A percentile compares a stretch with the other conserved stretches of the same genome.
Evolutionary conservation across 2,888 invertebrate genomes (phyloP).

Genomic region (Heliconius cydno): DNA sequence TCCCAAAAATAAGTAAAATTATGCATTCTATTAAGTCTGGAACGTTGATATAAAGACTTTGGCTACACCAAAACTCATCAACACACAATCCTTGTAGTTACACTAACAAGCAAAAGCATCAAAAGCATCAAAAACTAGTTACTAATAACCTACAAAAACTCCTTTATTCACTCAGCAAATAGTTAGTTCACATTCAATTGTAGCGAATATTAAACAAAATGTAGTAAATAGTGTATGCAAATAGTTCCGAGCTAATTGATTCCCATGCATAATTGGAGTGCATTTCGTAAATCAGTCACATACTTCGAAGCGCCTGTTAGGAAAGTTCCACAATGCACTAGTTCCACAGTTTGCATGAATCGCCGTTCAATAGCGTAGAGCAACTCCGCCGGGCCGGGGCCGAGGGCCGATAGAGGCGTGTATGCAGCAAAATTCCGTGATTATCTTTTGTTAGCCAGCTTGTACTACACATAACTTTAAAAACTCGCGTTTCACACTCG

Average conservation of each 20-base stretch:
- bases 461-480: slow-evolving; percentile 35
- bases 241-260: slow-evolving; percentile 35
- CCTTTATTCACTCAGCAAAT: not conserved
- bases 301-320: slow-evolving; percentile 39
- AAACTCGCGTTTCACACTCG: slow-evolving; percentile 35
- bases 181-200: not conserved
- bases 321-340: slow-evolving; percentile 38
- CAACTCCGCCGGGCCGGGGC: slow-evolving; percentile 40
- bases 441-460: slow-evolving; percentile 44
- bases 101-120: not conserved
- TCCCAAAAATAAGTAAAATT: too few relatives aligned
- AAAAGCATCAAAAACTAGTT: not conserved
- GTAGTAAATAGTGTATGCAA: slow-evolving; percentile 18
- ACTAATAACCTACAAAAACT: not conserved
- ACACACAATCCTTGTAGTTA: not conserved
- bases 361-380: slow-evolving; percentile 41
- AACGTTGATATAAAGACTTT: too few relatives aligned
- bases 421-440: slow-evolving; percentile 41
- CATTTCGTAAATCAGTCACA: slow-evolving; percentile 39
- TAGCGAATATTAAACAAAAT: not conserved
- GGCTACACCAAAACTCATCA: not conserved
- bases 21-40: too few relatives aligned
- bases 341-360: slow-evolving; percentile 42
- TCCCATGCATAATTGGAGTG: slow-evolving; percentile 34
- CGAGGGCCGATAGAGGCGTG: slow-evolving; percentile 36